Conservation (phyloP, 2,888 invertebrate species). For the Heliconius sara region DNA sequence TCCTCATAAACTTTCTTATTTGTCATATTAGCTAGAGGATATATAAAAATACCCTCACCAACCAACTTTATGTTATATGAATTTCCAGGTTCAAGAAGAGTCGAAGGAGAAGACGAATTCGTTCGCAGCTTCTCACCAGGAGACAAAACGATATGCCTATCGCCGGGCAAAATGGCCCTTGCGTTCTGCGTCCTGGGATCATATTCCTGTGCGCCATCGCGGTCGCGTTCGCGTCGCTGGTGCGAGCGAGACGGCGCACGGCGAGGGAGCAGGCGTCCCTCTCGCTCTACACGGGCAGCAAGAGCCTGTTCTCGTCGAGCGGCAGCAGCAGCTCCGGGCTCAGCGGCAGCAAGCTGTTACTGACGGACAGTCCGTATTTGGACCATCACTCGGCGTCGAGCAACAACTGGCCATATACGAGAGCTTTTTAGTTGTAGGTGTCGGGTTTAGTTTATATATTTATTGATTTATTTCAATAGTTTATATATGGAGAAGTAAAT, state of each 20-base stretch:
- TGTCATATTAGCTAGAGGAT: not conserved
- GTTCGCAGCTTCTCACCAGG: constrained; percentile 80
- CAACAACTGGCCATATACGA: constrained; percentile 81
- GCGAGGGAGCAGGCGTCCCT: constrained; percentile 79
- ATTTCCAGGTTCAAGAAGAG: constrained; percentile 75
- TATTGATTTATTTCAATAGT: not conserved
- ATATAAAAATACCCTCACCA: not conserved
- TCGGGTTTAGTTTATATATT: not conserved
- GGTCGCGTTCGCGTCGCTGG: constrained; percentile 87
- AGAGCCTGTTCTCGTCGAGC: constrained; percentile 85
- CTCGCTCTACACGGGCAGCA: constrained; percentile 84
- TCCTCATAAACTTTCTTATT: too few relatives aligned
- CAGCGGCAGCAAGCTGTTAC: constrained; percentile 84
- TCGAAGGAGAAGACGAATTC: constrained; percentile 73
- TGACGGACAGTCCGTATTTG: constrained; percentile 85
- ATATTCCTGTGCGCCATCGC: constrained; percentile 89
- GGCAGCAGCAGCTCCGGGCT: constrained; percentile 85
- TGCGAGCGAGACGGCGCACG: constrained; percentile 84
- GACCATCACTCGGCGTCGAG: constrained; percentile 83
- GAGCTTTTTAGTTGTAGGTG: constrained; percentile 55
- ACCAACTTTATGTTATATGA: not conserved
- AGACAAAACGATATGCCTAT: constrained; percentile 88
- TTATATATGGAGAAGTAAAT: not conserved
- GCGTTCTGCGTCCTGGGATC: constrained; percentile 88
- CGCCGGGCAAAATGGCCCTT: constrained; percentile 90